Conservation (phyloP, 1,140 invertebrate genomes). For the Agrilus planipennis region DNA sequence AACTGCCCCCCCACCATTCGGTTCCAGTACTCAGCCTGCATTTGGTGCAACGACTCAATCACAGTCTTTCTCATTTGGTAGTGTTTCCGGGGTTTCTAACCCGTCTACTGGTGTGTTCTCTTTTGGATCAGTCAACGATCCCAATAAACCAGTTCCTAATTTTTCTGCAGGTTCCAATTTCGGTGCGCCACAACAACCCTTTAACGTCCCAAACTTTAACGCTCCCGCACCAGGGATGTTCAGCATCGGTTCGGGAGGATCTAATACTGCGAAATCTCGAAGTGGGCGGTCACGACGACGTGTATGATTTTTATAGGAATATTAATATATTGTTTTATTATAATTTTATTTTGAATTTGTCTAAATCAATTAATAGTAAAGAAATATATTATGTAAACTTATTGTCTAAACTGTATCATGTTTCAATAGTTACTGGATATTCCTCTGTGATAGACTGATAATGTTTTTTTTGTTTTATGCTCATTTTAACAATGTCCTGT, state of each 20-base stretch:
- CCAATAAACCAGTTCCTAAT: not conserved
- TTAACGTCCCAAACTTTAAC: not conserved
- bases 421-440: too few species aligned
- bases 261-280: too few species aligned
- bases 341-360: too few species aligned
- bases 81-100: not conserved
- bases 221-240: constrained; percentile 2
- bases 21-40: not conserved
- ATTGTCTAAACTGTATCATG: too few species aligned
- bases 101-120: not conserved
- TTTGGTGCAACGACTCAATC: not conserved
- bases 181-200: not conserved
- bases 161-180: not conserved
- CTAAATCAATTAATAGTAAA: too few species aligned
- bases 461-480: too few species aligned
- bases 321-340: too few species aligned
- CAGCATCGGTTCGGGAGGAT: constrained; percentile 6
- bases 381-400: too few species aligned
- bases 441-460: too few species aligned
- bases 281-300: too few species aligned
- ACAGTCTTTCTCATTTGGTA: not conserved
- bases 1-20: not conserved
- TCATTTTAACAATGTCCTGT: too few species aligned
- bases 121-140: constrained; percentile 1
- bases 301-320: too few species aligned